These are phyloP conservation scores for Lepetodrilus schrolli DNA, from an alignment of 2,888 invertebrate species.

Conservation along the genomic window DNA sequence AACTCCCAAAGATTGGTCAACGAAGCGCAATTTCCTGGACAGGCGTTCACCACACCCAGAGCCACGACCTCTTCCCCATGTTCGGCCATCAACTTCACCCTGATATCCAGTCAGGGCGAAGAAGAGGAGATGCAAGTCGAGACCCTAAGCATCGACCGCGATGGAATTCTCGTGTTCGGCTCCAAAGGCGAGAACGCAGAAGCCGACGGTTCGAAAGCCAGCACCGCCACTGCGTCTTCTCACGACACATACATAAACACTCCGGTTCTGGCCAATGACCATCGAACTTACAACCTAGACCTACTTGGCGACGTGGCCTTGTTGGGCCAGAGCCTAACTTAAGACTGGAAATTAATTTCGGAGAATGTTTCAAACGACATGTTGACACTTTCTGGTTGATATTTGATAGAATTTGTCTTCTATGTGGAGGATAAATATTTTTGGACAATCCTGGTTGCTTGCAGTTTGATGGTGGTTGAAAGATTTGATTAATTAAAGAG, in stretches of 20 bases:
- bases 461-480: too few relatives aligned
- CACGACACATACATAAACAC: background rate
- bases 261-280: background rate
- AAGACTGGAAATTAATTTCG: too few relatives aligned
- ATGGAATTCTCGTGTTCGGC: background rate
- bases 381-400: too few relatives aligned
- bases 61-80: too few relatives aligned
- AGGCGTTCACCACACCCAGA: too few relatives aligned
- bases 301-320: conserved; percentile 69
- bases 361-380: too few relatives aligned
- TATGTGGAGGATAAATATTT: too few relatives aligned
- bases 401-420: too few relatives aligned
- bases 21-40: too few relatives aligned
- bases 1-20: too few relatives aligned
- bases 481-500: too few relatives aligned
- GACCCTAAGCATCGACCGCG: background rate
- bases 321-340: conserved; percentile 23
- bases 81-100: background rate
- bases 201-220: background rate
- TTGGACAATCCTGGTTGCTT: too few relatives aligned
- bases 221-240: background rate
- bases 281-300: conserved; percentile 52
- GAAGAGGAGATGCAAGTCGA: background rate
- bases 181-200: background rate
- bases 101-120: background rate